These are phyloP conservation scores for Echinarachnius parma DNA, from an alignment of 53 echinoderm and acorn worm genomes.

Conservation along the genomic window DNA sequence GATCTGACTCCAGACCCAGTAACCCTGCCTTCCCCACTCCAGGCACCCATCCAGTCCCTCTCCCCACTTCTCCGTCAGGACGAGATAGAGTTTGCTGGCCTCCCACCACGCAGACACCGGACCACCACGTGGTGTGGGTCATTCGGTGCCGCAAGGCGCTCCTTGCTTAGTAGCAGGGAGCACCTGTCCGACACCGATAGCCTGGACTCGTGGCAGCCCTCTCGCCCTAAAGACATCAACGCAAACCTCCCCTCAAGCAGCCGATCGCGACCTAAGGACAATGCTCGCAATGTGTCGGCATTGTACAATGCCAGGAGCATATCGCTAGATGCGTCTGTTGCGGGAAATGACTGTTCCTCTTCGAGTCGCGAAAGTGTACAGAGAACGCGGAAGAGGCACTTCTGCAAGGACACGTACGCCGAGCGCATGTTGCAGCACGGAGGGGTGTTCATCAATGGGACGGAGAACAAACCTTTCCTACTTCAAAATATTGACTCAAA, in stretches of 20 bases:
- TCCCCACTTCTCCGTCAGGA: background rate
- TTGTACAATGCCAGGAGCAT: constrained; percentile 22
- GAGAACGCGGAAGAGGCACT: constrained; percentile 29
- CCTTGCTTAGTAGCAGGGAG: constrained; percentile 37
- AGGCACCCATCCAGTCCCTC: constrained; percentile 6
- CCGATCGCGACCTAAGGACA: background rate
- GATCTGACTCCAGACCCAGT: constrained; percentile 34
- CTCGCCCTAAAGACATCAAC: constrained; percentile 29
- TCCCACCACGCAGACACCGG: constrained; percentile 12
- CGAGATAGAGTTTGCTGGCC: constrained; percentile 24
- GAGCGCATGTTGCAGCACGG: constrained; percentile 50
- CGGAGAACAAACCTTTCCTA: constrained; percentile 43
- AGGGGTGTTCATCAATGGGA: constrained; percentile 40
- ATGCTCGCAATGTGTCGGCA: constrained; percentile 3
- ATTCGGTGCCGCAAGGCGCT: constrained; percentile 10
- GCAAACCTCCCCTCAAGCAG: constrained; percentile 29
- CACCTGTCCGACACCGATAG: constrained; percentile 39
- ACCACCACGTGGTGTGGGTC: constrained; percentile 46
- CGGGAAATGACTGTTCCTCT: constrained; percentile 25
- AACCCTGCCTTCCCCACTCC: background rate
- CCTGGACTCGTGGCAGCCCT: constrained; percentile 46
- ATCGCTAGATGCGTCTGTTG: constrained; percentile 24
- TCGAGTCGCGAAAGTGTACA: constrained; percentile 30
- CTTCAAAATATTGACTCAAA: constrained; percentile 34
- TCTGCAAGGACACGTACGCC: constrained; percentile 34